Percentiles rank a stretch among this genome's conserved stretches.
Evolutionary conservation across 2,113 vertebrate genomes (phyloP).

Genomic region (Phrynosoma blainvillii): DNA sequence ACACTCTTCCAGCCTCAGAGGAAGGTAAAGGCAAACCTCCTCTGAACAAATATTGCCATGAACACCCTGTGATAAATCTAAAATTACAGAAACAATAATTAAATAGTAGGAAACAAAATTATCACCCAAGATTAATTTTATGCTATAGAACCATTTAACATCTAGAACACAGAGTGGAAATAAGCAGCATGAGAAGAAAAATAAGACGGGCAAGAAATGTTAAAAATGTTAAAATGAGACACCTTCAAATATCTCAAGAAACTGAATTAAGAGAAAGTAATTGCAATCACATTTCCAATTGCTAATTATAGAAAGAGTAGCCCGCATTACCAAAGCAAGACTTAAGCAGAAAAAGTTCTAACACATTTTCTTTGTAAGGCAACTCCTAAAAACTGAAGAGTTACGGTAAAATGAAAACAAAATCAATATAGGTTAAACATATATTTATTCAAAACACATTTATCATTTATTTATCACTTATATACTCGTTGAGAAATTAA

Average conservation of each 20-base stretch:
- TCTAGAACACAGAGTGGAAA: background rate
- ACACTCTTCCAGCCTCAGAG: too few relatives aligned
- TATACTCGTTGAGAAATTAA: background rate
- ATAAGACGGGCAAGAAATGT: background rate
- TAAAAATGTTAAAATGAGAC: background rate
- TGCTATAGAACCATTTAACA: background rate
- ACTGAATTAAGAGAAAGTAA: background rate
- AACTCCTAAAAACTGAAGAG: background rate
- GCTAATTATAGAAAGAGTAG: background rate
- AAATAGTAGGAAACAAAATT: background rate
- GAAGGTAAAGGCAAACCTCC: too few relatives aligned
- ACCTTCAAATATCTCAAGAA: background rate
- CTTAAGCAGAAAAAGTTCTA: background rate
- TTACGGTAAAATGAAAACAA: background rate
- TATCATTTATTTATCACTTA: too few relatives aligned
- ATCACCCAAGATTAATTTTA: background rate
- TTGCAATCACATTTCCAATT: background rate
- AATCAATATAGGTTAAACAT: background rate
- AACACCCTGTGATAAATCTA: too few relatives aligned
- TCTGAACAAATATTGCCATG: too few relatives aligned
- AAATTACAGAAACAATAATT: background rate
- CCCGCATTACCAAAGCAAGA: background rate
- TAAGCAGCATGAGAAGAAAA: background rate
- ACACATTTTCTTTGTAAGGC: background rate
- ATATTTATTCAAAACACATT: background rate